Evolutionary conservation across 2,797 vertebrate species (phyloP).

Genomic region (Enteromius treurensis): DNA sequence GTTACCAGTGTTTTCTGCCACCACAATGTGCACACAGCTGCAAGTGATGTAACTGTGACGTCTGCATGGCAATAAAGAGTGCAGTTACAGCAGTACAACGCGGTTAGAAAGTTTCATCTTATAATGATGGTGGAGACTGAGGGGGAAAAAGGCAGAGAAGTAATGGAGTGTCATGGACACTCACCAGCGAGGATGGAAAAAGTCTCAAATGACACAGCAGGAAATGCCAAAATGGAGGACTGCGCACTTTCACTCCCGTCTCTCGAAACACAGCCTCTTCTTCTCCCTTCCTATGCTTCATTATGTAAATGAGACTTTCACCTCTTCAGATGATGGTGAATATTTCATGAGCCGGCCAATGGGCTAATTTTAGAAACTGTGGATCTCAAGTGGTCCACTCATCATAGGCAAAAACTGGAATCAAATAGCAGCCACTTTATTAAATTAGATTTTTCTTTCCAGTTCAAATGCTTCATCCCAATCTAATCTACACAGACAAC

Average conservation of each 20-base stretch:
- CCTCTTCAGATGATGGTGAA: slow-evolving; percentile 64
- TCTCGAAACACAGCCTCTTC: slow-evolving; percentile 28
- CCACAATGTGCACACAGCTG: no score
- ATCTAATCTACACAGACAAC: neutral
- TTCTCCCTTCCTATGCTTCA: slow-evolving; percentile 24
- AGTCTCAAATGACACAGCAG: slow-evolving; percentile 40
- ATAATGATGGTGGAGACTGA: slow-evolving; percentile 6
- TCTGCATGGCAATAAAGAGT: neutral
- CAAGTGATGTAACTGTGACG: no score
- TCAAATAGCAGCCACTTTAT: neutral
- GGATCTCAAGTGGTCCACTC: neutral
- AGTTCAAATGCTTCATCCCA: neutral
- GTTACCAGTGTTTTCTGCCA: no score
- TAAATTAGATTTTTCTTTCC: neutral
- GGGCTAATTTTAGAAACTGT: slow-evolving; percentile 69
- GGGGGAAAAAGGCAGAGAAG: neutral
- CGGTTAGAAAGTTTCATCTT: neutral
- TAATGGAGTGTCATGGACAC: slow-evolving; percentile 51
- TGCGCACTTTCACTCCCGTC: neutral
- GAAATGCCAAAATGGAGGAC: slow-evolving; percentile 48
- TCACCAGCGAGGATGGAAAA: slow-evolving; percentile 25
- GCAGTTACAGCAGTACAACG: neutral
- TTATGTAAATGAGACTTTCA: slow-evolving; percentile 64
- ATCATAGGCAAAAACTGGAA: neutral
- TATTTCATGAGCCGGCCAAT: slow-evolving; percentile 70